Percentiles rank a stretch among this genome's conserved stretches.
These are phyloP conservation scores for Phaonia tiefii DNA, from an alignment of 2,888 invertebrate species.

Conservation along the genomic window DNA sequence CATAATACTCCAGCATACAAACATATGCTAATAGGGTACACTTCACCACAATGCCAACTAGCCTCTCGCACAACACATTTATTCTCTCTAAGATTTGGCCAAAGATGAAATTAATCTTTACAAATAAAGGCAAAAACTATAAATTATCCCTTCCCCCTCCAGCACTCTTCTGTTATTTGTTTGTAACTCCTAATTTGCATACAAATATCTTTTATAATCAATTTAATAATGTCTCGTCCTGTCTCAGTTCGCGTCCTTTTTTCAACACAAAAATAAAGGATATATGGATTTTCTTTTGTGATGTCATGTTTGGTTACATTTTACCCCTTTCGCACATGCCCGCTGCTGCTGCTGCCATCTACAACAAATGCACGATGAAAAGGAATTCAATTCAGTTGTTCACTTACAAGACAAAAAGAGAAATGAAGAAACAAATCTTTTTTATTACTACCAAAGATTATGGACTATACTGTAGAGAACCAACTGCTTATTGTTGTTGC, in stretches of 20 bases:
- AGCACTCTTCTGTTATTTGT: constrained; percentile 10
- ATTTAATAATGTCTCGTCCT: constrained; percentile 64
- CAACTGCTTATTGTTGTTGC: constrained; percentile 15
- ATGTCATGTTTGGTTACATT: constrained; percentile 33
- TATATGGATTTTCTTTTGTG: neutral
- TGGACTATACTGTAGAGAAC: neutral
- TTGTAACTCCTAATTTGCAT: constrained; percentile 68
- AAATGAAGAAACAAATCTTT: constrained; percentile 28
- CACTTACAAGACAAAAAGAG: constrained; percentile 4
- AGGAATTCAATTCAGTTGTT: constrained; percentile 4
- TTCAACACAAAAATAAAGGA: neutral
- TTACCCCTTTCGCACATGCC: constrained; percentile 11
- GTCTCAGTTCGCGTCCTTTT: constrained; percentile 46
- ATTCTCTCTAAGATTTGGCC: constrained; percentile 22
- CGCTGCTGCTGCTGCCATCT: neutral
- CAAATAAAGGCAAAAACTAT: constrained; percentile 60
- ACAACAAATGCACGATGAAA: neutral
- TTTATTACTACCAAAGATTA: constrained; percentile 32
- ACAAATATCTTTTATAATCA: constrained; percentile 69
- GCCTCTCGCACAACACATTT: constrained; percentile 14
- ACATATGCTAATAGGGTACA: neutral
- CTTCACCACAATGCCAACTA: neutral
- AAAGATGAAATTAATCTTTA: constrained; percentile 48
- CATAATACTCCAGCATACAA: no score
- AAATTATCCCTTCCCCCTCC: constrained; percentile 49